Evolutionary conservation across 1,140 invertebrate species (phyloP).

Genomic region (Megathymus violae): DNA sequence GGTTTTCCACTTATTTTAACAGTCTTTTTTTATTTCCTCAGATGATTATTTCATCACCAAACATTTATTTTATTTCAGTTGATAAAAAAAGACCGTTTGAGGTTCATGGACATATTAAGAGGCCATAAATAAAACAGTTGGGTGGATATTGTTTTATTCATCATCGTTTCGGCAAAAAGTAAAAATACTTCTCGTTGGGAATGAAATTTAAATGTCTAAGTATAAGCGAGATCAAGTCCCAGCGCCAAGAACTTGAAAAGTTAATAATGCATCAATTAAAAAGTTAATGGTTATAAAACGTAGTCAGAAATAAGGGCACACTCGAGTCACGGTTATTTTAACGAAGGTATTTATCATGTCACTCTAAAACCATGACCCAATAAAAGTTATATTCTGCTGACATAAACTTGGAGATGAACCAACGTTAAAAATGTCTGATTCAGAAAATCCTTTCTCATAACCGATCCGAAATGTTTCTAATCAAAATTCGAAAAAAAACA

Average conservation of each 20-base stretch:
- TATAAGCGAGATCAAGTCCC: background rate
- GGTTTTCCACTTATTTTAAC: too few relatives aligned
- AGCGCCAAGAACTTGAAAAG: background rate
- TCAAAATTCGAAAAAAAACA: constrained; percentile 20
- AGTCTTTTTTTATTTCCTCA: too few relatives aligned
- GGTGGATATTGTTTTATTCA: background rate
- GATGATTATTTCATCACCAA: too few relatives aligned
- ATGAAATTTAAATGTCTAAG: background rate
- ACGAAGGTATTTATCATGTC: constrained; percentile 29
- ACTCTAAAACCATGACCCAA: constrained; percentile 24
- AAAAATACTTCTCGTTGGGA: background rate
- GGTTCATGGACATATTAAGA: background rate
- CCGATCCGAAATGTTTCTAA: constrained; percentile 4
- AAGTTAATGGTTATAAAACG: too few relatives aligned
- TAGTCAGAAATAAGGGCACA: background rate
- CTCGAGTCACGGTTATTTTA: constrained; percentile 14
- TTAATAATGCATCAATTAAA: too few relatives aligned
- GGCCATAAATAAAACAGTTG: background rate
- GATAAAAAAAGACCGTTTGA: background rate
- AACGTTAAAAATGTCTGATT: constrained; percentile 28
- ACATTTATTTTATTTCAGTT: background rate
- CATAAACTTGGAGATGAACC: constrained; percentile 24
- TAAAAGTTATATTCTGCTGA: constrained; percentile 31
- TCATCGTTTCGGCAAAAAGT: background rate
- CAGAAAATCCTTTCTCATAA: constrained; percentile 22